Conservation (phyloP, 2,113 vertebrate species). For the Ploceus nigricollis region DNA sequence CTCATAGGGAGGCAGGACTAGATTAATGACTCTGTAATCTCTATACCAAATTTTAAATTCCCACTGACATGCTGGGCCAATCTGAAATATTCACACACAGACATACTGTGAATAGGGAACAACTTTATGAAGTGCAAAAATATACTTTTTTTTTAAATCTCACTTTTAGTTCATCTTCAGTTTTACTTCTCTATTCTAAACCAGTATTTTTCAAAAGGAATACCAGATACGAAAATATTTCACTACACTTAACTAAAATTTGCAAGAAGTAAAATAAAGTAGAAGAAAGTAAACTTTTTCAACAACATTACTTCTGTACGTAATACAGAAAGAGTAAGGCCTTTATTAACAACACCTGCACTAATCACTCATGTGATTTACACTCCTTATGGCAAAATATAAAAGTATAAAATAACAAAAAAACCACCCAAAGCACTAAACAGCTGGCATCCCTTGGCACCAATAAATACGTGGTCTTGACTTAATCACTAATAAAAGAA, state of each 20-base stretch:
- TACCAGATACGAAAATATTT: not conserved
- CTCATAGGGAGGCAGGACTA: not conserved
- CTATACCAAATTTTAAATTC: not conserved
- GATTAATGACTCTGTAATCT: not conserved
- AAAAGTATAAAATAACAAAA: not conserved
- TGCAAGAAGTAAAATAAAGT: not conserved
- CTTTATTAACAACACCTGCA: not conserved
- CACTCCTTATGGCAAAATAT: not conserved
- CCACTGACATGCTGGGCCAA: not conserved
- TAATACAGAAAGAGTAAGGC: not conserved
- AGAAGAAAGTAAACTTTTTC: not conserved
- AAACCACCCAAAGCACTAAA: not conserved
- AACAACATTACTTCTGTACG: not conserved
- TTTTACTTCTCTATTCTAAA: not conserved
- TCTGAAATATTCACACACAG: not conserved
- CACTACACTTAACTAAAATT: not conserved
- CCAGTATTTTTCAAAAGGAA: not conserved
- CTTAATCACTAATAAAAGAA: slow-evolving; percentile 28
- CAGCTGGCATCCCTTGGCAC: not conserved
- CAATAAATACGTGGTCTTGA: not conserved
- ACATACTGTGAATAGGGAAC: not conserved
- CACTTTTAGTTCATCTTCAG: not conserved
- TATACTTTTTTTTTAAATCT: not conserved
- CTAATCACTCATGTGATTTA: not conserved
- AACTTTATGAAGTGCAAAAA: not conserved